Base-by-base conservation (phyloP, 2,888 invertebrate genomes). In the Drosophila neotestacea region DNA sequence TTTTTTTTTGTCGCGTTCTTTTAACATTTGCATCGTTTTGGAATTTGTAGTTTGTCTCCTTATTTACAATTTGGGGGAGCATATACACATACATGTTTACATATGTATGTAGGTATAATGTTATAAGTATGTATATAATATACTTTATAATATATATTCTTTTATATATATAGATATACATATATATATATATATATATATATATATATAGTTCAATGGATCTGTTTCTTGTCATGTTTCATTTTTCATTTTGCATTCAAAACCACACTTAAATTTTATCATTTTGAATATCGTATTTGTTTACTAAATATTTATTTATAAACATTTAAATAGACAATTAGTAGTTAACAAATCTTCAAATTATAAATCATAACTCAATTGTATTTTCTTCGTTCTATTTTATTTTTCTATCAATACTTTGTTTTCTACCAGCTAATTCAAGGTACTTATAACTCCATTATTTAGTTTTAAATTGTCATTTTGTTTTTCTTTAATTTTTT, bases 361-460 rank as follows among this genome's bases (percentile, higher is more conserved):
- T 62, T 6, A 48, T 39, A 67, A 77, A 62, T 48, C 58, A 46
- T 47, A 52, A 7, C 4, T 38, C 22, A 46, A 11, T 10, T 52
- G n/a, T 47, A 51, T 51, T 47, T 55, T 6, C 7, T 32, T 32
- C 7, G 10, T 30, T 39, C 36, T n/a, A 28, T 39, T 62, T 59
- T 65, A 47, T 47, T 65, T 74, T 72, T 72, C 39, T 73, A 73
- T 62, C 70, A 73, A 74, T 75, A 55, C 22, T 71, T 74, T 58
- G 59, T 72, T 76, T 69, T 82, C 88, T 91, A 91, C 82, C 85
- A 86, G 84, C 92, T 92, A 92, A 85, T 89, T 88, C 90, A 92
- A 92, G 92, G 92, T 92, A 92, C 92, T 91, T 90, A 89, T 91
- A 92, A 92, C 92, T 92, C 92, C 92, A 91, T 91, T 91, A 90